Conservation (phyloP, 2,888 invertebrate genomes). For the Xestia sexstrigata region DNA sequence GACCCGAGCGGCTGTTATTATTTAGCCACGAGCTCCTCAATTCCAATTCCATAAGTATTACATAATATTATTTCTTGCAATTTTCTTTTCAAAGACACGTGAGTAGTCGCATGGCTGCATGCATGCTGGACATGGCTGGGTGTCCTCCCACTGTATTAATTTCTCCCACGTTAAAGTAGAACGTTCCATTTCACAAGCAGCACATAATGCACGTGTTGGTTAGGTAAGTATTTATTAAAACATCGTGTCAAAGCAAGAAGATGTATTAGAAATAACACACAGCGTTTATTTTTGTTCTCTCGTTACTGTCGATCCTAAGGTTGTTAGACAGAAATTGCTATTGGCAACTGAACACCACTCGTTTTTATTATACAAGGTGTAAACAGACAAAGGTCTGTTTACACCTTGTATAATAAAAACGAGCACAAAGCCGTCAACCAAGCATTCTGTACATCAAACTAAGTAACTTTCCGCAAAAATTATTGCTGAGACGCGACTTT, state of each 20-base stretch:
- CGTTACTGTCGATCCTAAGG: background rate
- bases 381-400: too few relatives aligned
- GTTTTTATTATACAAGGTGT: too few relatives aligned
- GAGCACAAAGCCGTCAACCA: too few relatives aligned
- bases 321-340: background rate
- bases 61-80: background rate
- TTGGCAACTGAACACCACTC: background rate
- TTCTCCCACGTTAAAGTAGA: background rate
- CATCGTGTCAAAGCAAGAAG: background rate
- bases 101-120: background rate
- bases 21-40: too few relatives aligned
- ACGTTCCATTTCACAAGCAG: background rate
- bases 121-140: conserved; percentile 9
- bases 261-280: background rate
- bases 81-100: background rate
- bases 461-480: too few relatives aligned
- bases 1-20: too few relatives aligned
- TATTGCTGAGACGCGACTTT: too few relatives aligned
- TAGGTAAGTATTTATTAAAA: background rate
- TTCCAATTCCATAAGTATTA: background rate
- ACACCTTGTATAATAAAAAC: too few relatives aligned
- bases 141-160: conserved; percentile 25
- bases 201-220: conserved; percentile 24
- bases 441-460: too few relatives aligned
- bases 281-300: background rate